phyloP scores from a whole-genome alignment of 2,113 vertebrate species.

The Thunnus maccoyii region DNA sequence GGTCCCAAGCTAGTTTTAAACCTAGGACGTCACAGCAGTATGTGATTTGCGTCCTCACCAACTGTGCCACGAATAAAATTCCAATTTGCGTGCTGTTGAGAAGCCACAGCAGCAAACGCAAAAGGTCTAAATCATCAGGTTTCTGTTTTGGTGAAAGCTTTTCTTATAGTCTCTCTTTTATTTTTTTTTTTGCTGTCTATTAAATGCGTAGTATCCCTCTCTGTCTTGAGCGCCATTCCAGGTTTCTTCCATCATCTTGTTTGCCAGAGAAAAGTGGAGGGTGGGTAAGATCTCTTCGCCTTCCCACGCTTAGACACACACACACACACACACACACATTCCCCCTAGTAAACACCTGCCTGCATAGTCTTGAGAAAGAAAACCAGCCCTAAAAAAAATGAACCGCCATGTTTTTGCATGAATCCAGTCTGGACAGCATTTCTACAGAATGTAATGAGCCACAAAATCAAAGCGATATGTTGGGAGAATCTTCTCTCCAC shows the following conservation, averaged over 20 bases:
- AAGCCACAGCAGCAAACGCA: neutral
- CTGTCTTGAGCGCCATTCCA: constrained; percentile 29
- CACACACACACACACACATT: constrained; percentile 6
- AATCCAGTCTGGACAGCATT: constrained; percentile 18
- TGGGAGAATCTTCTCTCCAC: constrained; percentile 31
- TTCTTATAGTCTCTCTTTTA: neutral
- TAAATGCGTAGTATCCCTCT: constrained; percentile 56
- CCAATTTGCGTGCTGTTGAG: neutral
- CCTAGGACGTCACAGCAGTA: constrained; percentile 6
- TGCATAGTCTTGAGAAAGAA: constrained; percentile 46
- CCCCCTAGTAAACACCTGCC: constrained; percentile 49
- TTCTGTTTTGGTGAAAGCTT: neutral
- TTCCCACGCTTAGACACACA: constrained; percentile 3
- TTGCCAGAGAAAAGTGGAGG: constrained; percentile 46
- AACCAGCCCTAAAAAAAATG: constrained; percentile 34
- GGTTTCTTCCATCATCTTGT: constrained; percentile 53
- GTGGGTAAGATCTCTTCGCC: constrained; percentile 34
- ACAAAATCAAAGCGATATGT: constrained; percentile 47
- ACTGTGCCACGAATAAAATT: neutral
- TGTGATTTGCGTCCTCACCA: constrained; percentile 23
- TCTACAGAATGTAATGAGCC: constrained; percentile 52
- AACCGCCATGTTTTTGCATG: constrained; percentile 40
- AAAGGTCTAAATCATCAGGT: constrained; percentile 8
- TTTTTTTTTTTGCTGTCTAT: constrained; percentile 1
- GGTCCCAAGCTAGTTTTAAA: constrained; percentile 25